Conservation (phyloP, 2,888 invertebrate species). For the Callyntrura guangdongensis region DNA sequence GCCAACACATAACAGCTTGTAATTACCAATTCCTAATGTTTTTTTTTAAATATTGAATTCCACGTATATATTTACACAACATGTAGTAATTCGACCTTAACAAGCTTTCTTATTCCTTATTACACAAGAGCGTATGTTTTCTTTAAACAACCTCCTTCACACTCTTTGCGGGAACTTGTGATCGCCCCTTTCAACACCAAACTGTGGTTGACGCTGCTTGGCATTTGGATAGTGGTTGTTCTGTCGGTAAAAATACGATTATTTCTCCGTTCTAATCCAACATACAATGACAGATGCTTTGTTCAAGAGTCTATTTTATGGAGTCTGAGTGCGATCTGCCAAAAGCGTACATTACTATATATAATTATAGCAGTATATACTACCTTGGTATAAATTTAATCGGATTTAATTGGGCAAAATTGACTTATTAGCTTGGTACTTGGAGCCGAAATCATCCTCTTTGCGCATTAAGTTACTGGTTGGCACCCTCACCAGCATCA, state of each 20-base stretch:
- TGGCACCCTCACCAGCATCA: conserved; percentile 46
- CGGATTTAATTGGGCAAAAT: not conserved
- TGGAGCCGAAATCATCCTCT: conserved; percentile 51
- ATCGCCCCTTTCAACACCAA: conserved; percentile 71
- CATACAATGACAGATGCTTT: conserved; percentile 46
- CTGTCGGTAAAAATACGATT: conserved; percentile 16
- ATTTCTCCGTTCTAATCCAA: not conserved
- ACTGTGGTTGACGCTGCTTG: conserved; percentile 75
- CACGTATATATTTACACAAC: too few relatives aligned
- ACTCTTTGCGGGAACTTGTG: conserved; percentile 76
- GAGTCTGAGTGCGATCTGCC: conserved; percentile 59
- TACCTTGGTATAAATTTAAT: too few relatives aligned
- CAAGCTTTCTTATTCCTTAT: too few relatives aligned
- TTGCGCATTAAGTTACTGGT: conserved; percentile 61
- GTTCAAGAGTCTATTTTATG: conserved; percentile 61
- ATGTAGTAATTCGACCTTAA: too few relatives aligned
- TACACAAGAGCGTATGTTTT: conserved; percentile 72
- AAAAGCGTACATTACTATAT: conserved; percentile 53
- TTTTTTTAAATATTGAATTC: too few relatives aligned
- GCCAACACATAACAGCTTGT: conserved; percentile 67
- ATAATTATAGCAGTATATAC: not conserved
- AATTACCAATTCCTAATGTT: too few relatives aligned
- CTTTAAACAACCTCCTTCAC: conserved; percentile 78
- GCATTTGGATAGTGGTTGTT: conserved; percentile 62
- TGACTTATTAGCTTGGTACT: conserved; percentile 63